Percentiles rank a stretch among this genome's conserved stretches.
phyloP scores from a whole-genome alignment of 2,888 invertebrate genomes.

The Synergus laeviventris region DNA sequence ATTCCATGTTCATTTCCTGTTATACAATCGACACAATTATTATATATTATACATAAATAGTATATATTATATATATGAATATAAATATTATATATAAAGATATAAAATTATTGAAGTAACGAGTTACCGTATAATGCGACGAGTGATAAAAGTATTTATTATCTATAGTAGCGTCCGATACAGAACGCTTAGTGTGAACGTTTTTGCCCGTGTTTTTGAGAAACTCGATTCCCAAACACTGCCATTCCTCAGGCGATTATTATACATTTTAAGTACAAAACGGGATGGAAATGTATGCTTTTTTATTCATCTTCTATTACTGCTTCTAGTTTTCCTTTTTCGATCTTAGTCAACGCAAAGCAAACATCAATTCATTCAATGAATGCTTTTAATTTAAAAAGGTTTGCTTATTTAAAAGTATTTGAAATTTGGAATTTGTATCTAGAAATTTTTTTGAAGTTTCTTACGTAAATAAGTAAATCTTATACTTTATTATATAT shows the following conservation, averaged over 20 bases:
- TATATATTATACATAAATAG: slow-evolving; percentile 44
- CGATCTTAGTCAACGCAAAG: background rate
- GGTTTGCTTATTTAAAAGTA: background rate
- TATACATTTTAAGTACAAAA: slow-evolving; percentile 73
- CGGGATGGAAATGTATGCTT: slow-evolving; percentile 45
- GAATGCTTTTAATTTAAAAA: background rate
- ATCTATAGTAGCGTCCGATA: slow-evolving; percentile 19
- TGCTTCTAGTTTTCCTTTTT: background rate
- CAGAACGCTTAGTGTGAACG: slow-evolving; percentile 40
- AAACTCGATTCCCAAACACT: slow-evolving; percentile 57
- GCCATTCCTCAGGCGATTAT: slow-evolving; percentile 71
- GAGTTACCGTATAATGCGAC: slow-evolving; percentile 59
- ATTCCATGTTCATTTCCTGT: slow-evolving; percentile 27
- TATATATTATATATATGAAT: slow-evolving; percentile 42
- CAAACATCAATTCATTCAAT: background rate
- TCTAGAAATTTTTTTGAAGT: background rate
- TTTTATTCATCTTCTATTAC: background rate
- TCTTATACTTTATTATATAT: background rate
- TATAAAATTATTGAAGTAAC: slow-evolving; percentile 48
- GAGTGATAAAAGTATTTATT: slow-evolving; percentile 56
- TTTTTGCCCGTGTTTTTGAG: slow-evolving; percentile 39
- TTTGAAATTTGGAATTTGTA: background rate
- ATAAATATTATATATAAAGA: slow-evolving; percentile 45
- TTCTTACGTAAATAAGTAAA: background rate
- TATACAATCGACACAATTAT: slow-evolving; percentile 50